Evolutionary conservation across 2,888 invertebrate species (phyloP), one percentile per base, ranked within the genome.

Genomic region (Philereme transversata): DNA sequence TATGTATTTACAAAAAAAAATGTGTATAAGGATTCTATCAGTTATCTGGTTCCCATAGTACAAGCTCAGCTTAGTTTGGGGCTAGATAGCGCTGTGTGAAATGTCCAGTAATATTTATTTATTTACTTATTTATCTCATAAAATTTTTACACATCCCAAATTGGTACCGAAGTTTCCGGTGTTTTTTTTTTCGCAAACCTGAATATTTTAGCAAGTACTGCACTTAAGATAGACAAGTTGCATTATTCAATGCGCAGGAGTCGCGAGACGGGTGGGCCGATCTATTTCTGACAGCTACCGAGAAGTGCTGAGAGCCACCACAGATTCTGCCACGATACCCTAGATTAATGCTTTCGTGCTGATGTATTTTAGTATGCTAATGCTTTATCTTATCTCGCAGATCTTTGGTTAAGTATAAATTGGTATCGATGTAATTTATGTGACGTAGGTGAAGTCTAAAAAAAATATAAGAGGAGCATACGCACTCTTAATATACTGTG

Each of bases 261-360:
- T 72, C 70, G 62, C 76, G 64, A 71, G 69, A 76, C 81, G 83
- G 83, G 84, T 84, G 84, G 85, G 72, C 82, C 77, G 79, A 71
- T 84, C 85, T 87, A 87, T 86, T 87, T 84, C 83, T 77, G 83
- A 81, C 81, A 72, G 75, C 73, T 85, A 81, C 84, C 78, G 76
- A 77, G 83, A 82, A 84, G 70, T 64, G 64, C 55, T 45, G 58
- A 48, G 45, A 11, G 22, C 45, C n/a, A 70, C 72, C 73, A 73
- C 68, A 84, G 87, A 87, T 86, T 74, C 76, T 77, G 78, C 72
- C 78, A 75, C 73, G 86, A 87, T 87, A 86, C 78, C 61, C 73
- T 70, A 79, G 62, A 87, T 84, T 86, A 81, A 87, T 86, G 86
- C 74, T 78, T 72, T 65, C 49, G 55, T 41, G 57, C 64, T 62